phyloP scores from a whole-genome alignment of 2,797 vertebrate genomes.

The Bufotes viridis region DNA sequence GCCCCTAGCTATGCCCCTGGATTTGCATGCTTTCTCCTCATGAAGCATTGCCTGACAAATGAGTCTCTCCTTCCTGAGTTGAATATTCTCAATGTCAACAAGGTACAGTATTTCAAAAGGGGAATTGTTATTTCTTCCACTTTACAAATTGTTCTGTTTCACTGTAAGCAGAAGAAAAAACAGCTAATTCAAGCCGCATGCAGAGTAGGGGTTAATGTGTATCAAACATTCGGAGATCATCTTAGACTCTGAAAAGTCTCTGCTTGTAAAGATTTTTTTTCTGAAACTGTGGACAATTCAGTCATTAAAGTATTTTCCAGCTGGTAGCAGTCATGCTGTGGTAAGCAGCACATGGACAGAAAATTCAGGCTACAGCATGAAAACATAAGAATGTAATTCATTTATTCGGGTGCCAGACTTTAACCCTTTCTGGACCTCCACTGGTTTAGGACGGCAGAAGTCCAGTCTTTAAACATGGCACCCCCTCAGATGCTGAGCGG shows the following conservation, averaged over 20 bases:
- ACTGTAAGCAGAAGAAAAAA: neutral
- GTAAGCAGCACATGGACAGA: neutral
- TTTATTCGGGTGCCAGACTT: neutral
- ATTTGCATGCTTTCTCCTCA: no score
- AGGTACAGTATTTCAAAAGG: neutral
- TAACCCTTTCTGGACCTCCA: no score
- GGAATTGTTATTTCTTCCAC: neutral
- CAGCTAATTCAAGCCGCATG: neutral
- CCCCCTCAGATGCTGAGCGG: no score
- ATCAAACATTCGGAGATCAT: neutral
- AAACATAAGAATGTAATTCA: slow-evolving; percentile 15
- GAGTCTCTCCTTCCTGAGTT: no score
- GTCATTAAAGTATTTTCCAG: slow-evolving; percentile 6
- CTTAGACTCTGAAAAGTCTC: neutral
- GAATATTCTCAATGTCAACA: neutral
- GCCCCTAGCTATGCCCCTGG: no score
- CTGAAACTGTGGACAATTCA: neutral
- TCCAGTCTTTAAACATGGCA: no score
- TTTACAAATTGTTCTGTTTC: neutral
- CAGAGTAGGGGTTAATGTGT: neutral
- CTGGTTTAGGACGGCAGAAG: no score
- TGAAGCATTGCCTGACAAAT: no score
- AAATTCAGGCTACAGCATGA: neutral
- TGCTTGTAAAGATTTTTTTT: neutral
- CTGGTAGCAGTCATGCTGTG: neutral